Base-by-base conservation (phyloP, 2,797 vertebrate genomes). In the Enoplosus armatus region DNA sequence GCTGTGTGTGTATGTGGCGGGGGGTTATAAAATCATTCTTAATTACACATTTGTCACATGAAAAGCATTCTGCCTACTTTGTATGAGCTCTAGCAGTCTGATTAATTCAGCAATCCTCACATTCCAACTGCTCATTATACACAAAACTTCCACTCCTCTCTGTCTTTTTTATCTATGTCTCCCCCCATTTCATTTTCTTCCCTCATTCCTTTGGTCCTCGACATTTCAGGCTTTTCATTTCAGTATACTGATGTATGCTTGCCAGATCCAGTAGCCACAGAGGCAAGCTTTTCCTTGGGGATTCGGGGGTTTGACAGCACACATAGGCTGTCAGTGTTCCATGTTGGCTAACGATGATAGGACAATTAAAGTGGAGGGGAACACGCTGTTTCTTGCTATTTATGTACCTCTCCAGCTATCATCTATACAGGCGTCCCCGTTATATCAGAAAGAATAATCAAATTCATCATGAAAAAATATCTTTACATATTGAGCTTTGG, bases 31-130 rank as follows among this genome's bases (percentile, higher is more conserved):
- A 93, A 93, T 92, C 89, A 90, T 90, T 91, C 93, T 94, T 95
- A 95, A 96, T 95, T 95, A 95, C 93, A 94, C 91, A 94, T 95
- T 96, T 95, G 94, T 95, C 95, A 96, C 91, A 95, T 93, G 93
- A 95, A 93, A 94, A 90, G 90, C 88, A 84, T 94, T 93, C 90
- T 92, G 85, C 86, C 91, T 90, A 86, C 83, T 90, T 93, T 92
- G 84, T 85, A 84, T 86, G 89, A 93, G 92, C 90, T 90, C 85
- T 87, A 87, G 86, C 90, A 86, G 89, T 86, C 93, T 93, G 93
- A 95, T 95, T 95, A 93, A 95, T 94, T 94, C 93, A 87, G 87
- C 86, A 76, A 85, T 88, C 89, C 82, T 86, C 90, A 88, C 86
- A 89, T 94, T 93, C 91, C 90, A 85, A 92, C 89, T 82, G 88